These are phyloP conservation scores for Podilymbus podiceps DNA, from an alignment of 2,113 vertebrate genomes.

Conservation along the genomic window DNA sequence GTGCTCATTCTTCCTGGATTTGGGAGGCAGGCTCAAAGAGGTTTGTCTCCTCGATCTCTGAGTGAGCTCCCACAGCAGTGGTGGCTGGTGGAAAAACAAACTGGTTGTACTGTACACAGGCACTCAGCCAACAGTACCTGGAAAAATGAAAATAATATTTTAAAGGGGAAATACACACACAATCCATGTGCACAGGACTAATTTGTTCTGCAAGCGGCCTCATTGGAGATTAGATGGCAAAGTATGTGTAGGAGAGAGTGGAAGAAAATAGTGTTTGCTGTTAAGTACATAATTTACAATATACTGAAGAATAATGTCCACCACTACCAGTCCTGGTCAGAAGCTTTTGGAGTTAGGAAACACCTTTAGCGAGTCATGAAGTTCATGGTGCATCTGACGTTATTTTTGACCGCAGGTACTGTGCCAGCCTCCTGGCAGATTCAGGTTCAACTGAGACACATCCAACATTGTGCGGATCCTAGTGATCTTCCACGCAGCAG, in stretches of 20 bases:
- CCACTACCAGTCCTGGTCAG: neutral
- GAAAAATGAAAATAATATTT: neutral
- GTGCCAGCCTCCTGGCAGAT: neutral
- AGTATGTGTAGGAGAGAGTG: neutral
- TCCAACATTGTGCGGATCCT: neutral
- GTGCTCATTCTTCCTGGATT: neutral
- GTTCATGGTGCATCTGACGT: neutral
- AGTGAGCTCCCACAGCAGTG: neutral
- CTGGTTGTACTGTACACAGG: neutral
- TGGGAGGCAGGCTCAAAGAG: neutral
- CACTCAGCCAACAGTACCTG: constrained; percentile 14
- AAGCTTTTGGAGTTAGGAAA: neutral
- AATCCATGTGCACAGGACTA: neutral
- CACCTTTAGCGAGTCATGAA: neutral
- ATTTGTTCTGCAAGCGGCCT: neutral
- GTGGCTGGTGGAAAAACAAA: constrained; percentile 26
- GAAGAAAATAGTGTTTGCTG: neutral
- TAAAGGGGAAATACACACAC: neutral
- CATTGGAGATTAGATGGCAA: neutral
- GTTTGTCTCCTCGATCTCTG: neutral
- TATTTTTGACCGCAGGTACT: neutral
- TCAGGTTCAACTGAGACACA: neutral
- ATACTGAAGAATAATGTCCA: neutral
- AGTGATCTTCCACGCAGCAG: neutral
- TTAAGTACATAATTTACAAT: neutral